Conservation (phyloP, 2,113 vertebrate species). For the Penelope pileata region DNA sequence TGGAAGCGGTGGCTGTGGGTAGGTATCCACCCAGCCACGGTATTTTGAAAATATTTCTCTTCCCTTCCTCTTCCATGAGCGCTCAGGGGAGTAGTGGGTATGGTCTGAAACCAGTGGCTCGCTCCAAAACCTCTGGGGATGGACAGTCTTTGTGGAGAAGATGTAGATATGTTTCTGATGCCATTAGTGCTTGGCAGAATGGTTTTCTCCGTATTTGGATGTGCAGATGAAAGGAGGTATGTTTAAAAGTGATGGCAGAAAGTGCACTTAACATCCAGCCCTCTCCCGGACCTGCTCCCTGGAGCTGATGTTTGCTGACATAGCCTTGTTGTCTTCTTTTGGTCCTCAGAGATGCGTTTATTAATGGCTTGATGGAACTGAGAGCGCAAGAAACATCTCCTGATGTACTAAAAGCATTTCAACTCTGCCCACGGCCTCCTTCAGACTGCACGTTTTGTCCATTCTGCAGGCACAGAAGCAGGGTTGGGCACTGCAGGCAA, state of each 20-base stretch:
- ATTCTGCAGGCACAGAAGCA: not conserved
- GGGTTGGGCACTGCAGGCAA: not conserved
- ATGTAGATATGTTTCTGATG: not conserved
- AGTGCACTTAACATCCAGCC: rapidly evolving
- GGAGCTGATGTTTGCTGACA: not conserved
- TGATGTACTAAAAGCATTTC: not conserved
- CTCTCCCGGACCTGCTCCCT: not conserved
- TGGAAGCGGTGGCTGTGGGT: not conserved
- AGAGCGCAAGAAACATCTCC: not conserved
- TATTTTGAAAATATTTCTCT: not conserved
- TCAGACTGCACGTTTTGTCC: not conserved
- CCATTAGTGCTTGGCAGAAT: rapidly evolving
- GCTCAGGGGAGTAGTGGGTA: rapidly evolving
- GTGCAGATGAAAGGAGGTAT: not conserved
- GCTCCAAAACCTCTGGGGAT: not conserved
- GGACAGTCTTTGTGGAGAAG: not conserved
- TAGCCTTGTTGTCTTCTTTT: not conserved
- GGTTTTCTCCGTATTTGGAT: not conserved
- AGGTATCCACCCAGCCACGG: not conserved
- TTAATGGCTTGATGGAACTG: not conserved
- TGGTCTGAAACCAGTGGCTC: not conserved
- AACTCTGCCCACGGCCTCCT: not conserved
- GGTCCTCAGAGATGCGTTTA: not conserved
- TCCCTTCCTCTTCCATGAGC: not conserved
- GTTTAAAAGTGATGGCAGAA: not conserved